Percentiles rank a stretch among this genome's conserved stretches.
These are phyloP conservation scores for Agrochola circellaris DNA, from an alignment of 2,888 invertebrate genomes.

Conservation along the genomic window DNA sequence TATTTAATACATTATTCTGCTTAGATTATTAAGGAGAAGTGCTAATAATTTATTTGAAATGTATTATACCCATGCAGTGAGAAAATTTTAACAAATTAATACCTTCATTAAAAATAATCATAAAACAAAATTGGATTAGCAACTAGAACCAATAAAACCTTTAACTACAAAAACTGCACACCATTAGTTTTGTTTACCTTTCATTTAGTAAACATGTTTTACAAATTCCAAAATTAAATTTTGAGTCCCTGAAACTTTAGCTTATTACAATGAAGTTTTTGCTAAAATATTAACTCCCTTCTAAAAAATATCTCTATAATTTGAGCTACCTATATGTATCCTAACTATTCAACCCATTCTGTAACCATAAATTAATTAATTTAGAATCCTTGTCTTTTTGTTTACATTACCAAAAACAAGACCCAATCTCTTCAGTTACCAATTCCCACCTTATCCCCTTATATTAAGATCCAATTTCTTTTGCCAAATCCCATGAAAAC, in stretches of 20 bases:
- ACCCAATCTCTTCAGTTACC: neutral
- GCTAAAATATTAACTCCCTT: neutral
- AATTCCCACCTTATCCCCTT: conserved; percentile 17
- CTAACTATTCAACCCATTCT: conserved; percentile 27
- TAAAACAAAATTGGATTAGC: neutral
- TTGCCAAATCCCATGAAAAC: conserved; percentile 3
- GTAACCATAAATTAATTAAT: conserved; percentile 51
- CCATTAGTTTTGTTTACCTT: neutral
- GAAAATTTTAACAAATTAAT: neutral
- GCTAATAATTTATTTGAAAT: neutral
- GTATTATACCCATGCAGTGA: neutral
- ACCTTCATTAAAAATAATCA: neutral
- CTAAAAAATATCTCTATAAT: neutral
- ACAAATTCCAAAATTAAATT: neutral
- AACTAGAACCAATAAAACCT: neutral
- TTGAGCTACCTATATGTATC: neutral
- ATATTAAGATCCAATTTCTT: conserved; percentile 10
- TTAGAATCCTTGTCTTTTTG: conserved; percentile 48
- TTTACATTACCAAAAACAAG: conserved; percentile 48
- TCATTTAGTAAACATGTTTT: no score
- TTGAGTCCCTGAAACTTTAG: neutral
- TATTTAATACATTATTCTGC: neutral
- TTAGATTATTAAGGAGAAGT: neutral
- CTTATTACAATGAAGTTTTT: neutral
- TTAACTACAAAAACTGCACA: no score